Percentiles rank a stretch among this genome's conserved stretches.
phyloP scores from a whole-genome alignment of 2,888 invertebrate species.

The Caenorhabditis sp. region DNA sequence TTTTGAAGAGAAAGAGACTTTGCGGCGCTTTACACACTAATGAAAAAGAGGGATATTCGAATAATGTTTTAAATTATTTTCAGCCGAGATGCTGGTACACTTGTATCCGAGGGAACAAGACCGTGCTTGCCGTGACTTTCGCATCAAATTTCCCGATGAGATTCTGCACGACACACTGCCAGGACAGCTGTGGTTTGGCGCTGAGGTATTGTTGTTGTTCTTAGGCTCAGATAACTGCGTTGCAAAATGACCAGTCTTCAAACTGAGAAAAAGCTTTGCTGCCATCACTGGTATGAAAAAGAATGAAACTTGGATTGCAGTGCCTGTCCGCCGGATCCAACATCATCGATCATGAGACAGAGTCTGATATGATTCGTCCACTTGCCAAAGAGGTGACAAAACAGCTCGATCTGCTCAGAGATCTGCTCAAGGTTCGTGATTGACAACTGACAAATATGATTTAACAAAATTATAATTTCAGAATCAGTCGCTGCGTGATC shows the following conservation, averaged over 20 bases:
- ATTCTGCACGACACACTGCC: constrained; percentile 97
- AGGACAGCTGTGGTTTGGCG: constrained; percentile 99
- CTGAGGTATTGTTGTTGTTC: constrained; percentile 86
- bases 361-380: constrained; percentile 96
- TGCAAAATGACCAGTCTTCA: too few relatives aligned
- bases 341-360: constrained; percentile 95
- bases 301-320: constrained; percentile 82
- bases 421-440: constrained; percentile 85
- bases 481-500: constrained; percentile 84
- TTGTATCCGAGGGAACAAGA: constrained; percentile 77
- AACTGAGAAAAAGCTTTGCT: too few relatives aligned
- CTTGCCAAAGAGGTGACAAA: constrained; percentile 96
- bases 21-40: constrained; percentile 2
- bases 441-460: background rate
- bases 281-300: too few relatives aligned
- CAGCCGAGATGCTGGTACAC: constrained; percentile 78
- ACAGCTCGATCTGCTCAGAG: constrained; percentile 92
- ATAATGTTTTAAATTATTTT: constrained; percentile 42
- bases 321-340: constrained; percentile 98
- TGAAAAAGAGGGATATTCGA: background rate
- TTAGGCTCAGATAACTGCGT: too few relatives aligned
- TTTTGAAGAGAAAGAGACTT: constrained; percentile 18
- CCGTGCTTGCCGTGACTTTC: constrained; percentile 86
- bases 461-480: constrained; percentile 6
- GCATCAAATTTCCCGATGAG: constrained; percentile 98